These are phyloP conservation scores for Eucera pruinosa DNA, from an alignment of 2,888 invertebrate species.

Conservation along the genomic window DNA sequence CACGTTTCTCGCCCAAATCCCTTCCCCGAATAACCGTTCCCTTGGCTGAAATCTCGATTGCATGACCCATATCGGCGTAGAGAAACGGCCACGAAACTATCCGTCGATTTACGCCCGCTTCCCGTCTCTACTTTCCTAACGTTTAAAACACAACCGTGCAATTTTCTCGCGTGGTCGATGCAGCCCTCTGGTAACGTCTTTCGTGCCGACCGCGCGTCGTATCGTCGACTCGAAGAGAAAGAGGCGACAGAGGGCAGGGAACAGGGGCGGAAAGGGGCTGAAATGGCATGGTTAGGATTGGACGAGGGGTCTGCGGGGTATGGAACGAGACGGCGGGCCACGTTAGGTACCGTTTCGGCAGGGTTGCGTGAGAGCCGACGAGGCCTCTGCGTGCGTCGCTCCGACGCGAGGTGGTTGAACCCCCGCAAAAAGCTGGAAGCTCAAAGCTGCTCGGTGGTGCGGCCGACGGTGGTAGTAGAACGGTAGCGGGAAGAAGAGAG, in stretches of 20 bases:
- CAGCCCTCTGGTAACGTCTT: slow-evolving; percentile 68
- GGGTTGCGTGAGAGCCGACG: slow-evolving; percentile 75
- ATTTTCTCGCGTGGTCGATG: slow-evolving; percentile 73
- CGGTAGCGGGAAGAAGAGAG: slow-evolving; percentile 46
- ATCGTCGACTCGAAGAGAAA: slow-evolving; percentile 62
- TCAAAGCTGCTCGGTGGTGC: slow-evolving; percentile 77
- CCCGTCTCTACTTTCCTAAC: slow-evolving; percentile 51
- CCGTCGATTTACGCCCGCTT: slow-evolving; percentile 40
- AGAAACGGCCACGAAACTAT: slow-evolving; percentile 28
- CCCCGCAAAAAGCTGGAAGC: slow-evolving; percentile 80
- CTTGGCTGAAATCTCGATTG: slow-evolving; percentile 26
- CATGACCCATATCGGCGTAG: slow-evolving; percentile 43
- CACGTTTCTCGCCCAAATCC: slow-evolving; percentile 4
- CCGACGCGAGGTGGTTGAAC: slow-evolving; percentile 81
- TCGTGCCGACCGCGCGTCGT: slow-evolving; percentile 69
- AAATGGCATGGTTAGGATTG: slow-evolving; percentile 58
- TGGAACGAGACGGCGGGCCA: slow-evolving; percentile 68
- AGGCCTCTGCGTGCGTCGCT: slow-evolving; percentile 78
- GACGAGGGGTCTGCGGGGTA: slow-evolving; percentile 30
- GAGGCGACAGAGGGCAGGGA: slow-evolving; percentile 24
- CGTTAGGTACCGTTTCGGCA: slow-evolving; percentile 74
- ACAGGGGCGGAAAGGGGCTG: slow-evolving; percentile 33
- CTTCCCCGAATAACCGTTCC: background rate
- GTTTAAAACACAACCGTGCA: slow-evolving; percentile 70
- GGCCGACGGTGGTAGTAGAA: slow-evolving; percentile 61